Evolutionary conservation across 2,888 invertebrate species (phyloP).

Genomic region (Aethes cnicana): DNA sequence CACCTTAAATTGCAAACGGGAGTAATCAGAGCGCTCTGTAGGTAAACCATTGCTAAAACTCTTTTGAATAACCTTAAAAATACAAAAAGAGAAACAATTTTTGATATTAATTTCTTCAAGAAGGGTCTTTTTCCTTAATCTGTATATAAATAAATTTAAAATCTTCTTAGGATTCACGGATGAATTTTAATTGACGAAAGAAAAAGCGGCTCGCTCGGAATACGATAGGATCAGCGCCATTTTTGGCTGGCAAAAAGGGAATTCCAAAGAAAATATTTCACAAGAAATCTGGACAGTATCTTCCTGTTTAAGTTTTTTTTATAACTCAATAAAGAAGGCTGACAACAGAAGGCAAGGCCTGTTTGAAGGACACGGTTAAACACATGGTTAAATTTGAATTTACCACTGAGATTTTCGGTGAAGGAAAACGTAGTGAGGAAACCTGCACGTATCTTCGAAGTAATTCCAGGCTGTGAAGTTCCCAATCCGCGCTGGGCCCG

Average conservation of each 20-base stretch:
- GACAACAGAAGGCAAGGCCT: no score
- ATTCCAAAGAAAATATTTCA: background rate
- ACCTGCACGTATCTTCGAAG: no score
- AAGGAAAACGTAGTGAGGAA: no score
- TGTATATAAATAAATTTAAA: conserved; percentile 28
- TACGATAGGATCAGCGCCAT: background rate
- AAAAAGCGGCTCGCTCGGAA: background rate
- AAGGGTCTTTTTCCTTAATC: conserved; percentile 22
- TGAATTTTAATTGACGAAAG: conserved; percentile 13
- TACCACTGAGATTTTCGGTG: no score
- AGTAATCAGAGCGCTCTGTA: conserved; percentile 1
- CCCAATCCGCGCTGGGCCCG: no score
- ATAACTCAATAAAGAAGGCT: no score
- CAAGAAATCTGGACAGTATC: no score
- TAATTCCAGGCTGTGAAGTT: no score
- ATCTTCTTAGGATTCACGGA: conserved; percentile 10
- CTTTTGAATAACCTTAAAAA: conserved; percentile 6
- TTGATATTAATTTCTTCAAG: conserved; percentile 6
- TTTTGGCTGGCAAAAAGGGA: background rate
- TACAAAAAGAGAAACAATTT: conserved; percentile 10
- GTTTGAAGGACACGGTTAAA: no score
- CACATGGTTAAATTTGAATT: no score
- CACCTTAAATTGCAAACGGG: no score
- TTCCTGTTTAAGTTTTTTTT: no score
- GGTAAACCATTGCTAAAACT: conserved; percentile 4